phyloP scores from a whole-genome alignment of 2,113 vertebrate species.

The Spizaetus ornatus region DNA sequence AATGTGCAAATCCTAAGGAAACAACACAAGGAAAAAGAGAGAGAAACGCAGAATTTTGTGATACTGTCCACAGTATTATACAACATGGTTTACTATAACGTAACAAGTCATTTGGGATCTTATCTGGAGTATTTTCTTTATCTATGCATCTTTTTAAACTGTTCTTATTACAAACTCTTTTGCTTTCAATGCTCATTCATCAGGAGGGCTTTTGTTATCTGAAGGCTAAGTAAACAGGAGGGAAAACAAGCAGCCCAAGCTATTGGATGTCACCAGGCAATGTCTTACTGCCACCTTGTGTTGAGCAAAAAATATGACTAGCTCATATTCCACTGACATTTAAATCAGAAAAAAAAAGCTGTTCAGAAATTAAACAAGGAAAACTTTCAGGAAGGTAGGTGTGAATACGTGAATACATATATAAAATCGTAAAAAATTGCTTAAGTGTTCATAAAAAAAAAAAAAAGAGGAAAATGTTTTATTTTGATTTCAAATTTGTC shows the following conservation, averaged over 20 bases:
- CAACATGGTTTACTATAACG: background rate
- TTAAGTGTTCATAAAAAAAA: background rate
- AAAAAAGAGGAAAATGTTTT: background rate
- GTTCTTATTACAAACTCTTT: background rate
- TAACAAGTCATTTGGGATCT: background rate
- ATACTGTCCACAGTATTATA: background rate
- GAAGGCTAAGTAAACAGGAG: background rate
- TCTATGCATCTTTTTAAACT: background rate
- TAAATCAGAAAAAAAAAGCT: background rate
- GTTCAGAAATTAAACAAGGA: background rate
- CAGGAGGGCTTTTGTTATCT: background rate
- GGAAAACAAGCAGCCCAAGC: background rate
- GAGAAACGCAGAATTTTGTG: background rate
- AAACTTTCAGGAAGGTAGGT: background rate
- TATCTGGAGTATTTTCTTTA: background rate
- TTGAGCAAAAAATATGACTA: background rate
- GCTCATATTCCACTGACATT: background rate
- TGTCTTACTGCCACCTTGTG: constrained; percentile 72
- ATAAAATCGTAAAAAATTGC: background rate
- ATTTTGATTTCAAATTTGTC: background rate
- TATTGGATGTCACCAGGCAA: background rate
- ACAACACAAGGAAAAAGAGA: background rate
- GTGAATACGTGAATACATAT: too few relatives aligned
- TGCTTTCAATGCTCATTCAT: background rate
- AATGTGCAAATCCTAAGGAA: background rate